Base-by-base conservation (phyloP, 2,797 vertebrate species). In the Bovichtus variegatus region DNA sequence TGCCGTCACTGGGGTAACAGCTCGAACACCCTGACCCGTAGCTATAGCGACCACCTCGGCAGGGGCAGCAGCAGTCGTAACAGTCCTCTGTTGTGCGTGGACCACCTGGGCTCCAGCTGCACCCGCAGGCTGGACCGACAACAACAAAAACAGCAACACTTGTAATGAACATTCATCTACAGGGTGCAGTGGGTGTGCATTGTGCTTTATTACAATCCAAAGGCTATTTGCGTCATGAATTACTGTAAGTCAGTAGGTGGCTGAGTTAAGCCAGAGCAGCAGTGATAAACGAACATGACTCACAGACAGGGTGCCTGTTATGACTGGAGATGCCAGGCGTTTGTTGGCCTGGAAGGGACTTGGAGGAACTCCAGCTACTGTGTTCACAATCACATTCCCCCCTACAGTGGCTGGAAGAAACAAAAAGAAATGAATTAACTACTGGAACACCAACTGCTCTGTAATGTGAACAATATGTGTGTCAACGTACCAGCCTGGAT, bases 321-420 rank as follows among this genome's bases (percentile, higher is more conserved):
- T 96, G 74, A 96, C 96, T 18, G 97, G 94, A 34, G 97, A 95
- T 47, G 96, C 95, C 87, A 98, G 91, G 19, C 97, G 96, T 81
- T 98, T 98, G 93, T 96, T 97, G 78, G 96, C 93, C 90, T 97
- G 97, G 90, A 97, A 98, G 53, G 97, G 95, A 57, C 95, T 95
- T 64, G 94, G 92, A 82, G 96, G 88, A 67, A 97, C 96, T 66
- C 97, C 97, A 80, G 96, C 94, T 54, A 96, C 96, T 0, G 97
- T 97, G 90, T 97, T 98, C 80, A 97, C 95, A 10, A 97, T 96
- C 70, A 97, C 95, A 76, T 97, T 97, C 62, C 97, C 97, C 41
- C 96, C 96, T 51, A 97, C 96, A 34, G 97, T 94, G 59, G 97
- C 96, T 96, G 94, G 74, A 90, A 89, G 40, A 76, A 34, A 94